Evolutionary conservation across 2,113 vertebrate species (phyloP), one percentile per base, ranked within the genome.

Genomic region (Trichomycterus rosablanca): DNA sequence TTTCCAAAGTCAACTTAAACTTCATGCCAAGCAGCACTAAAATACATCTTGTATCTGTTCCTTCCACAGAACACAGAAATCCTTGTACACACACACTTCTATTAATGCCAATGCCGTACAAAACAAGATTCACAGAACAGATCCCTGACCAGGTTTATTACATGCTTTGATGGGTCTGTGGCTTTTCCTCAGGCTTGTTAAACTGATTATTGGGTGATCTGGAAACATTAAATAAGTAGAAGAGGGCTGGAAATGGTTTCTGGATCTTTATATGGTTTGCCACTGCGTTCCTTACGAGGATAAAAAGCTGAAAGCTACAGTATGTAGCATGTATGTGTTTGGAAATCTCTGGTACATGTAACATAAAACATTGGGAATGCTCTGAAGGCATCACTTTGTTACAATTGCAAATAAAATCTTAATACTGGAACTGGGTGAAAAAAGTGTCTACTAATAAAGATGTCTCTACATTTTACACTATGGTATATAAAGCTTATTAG

Each of bases 41-140:
- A 58, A 50, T 24, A 35, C n/a, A 37, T 59, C 40, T 55, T 45
- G 45, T 45, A 32, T 65, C 63, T 64, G 54, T 28, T 35, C 18
- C 42, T 30, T 19, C 15, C 62, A 63, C 67, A 72, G 44, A 2
- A 61, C 51, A 76, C 75, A 71, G 71, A 70, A 66, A 68, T 56
- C 74, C 24, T 32, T 66, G 39, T 6, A 54, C 70, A 74, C 68
- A 66, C 74, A 67, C 66, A 37, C 42, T 61, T 49, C 20, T 52
- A 67, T 78, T 79, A 75, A 61, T 63, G 72, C 63, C 76, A 80
- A 63, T 74, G 61, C 65, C 67, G 56, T 71, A 64, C 14, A 67
- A 75, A 63, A 75, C 59, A 75, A 68, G 67, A 54, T 61, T 49
- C 59, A 53, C 49, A 55, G 18, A 18, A 23, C 42, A 51, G 28